Evolutionary conservation across 2,797 vertebrate genomes (phyloP).

Genomic region (Sebastes vulpes): DNA sequence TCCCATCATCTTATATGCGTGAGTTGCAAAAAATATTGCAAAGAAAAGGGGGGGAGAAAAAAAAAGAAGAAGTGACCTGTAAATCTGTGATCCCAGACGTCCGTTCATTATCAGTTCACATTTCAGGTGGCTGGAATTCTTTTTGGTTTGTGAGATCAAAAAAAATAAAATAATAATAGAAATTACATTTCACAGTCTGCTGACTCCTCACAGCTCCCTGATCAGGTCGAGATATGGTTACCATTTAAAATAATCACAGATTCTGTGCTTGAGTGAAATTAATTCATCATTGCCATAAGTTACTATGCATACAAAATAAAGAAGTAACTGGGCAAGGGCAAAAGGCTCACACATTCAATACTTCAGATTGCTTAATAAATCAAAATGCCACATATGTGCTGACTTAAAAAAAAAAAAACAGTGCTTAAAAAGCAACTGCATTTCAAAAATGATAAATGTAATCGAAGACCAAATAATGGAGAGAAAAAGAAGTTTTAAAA

Average conservation of each 20-base stretch:
- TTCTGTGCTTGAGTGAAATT: slow-evolving; percentile 93
- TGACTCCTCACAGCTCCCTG: slow-evolving; percentile 77
- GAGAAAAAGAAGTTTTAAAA: slow-evolving; percentile 38
- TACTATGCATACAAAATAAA: slow-evolving; percentile 90
- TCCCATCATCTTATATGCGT: slow-evolving; percentile 52
- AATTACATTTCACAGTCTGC: slow-evolving; percentile 83
- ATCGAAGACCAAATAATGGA: slow-evolving; percentile 17
- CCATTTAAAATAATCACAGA: slow-evolving; percentile 90
- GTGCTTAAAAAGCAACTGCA: slow-evolving; percentile 20
- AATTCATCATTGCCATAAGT: slow-evolving; percentile 94
- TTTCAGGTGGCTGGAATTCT: slow-evolving; percentile 77
- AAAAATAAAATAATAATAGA: slow-evolving; percentile 65
- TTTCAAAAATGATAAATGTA: slow-evolving; percentile 46
- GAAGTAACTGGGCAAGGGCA: slow-evolving; percentile 77
- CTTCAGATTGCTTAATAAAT: slow-evolving; percentile 94
- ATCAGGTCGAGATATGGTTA: slow-evolving; percentile 86
- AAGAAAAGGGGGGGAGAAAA: neutral
- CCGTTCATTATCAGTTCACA: slow-evolving; percentile 77
- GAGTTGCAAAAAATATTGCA: slow-evolving; percentile 62
- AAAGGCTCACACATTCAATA: slow-evolving; percentile 87
- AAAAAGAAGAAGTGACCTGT: slow-evolving; percentile 33
- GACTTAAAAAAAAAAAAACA: slow-evolving; percentile 55
- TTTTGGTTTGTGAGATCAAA: slow-evolving; percentile 62
- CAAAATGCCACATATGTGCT: slow-evolving; percentile 92
- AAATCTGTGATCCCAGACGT: slow-evolving; percentile 81